A percentile compares a stretch with the other conserved stretches of the same genome.
Evolutionary conservation across 2,888 invertebrate species (phyloP).

Genomic region (Oxystoma pomonae): DNA sequence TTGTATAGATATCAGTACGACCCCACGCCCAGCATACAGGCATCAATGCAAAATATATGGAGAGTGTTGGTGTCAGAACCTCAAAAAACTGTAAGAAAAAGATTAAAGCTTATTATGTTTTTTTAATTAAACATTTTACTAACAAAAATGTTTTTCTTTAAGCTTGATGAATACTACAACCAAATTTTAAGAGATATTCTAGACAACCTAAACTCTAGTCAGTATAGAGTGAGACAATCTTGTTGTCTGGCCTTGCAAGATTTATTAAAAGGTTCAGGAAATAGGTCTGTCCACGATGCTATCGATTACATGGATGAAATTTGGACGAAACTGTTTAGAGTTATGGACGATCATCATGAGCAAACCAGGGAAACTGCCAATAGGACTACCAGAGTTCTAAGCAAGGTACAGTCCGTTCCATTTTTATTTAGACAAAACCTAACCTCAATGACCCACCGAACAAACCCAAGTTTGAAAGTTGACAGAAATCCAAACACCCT

Average conservation of each 20-base stretch:
- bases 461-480: too few species aligned
- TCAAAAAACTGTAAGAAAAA: slow-evolving; percentile 68
- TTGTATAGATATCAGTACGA: slow-evolving; percentile 90
- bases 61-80: slow-evolving; percentile 82
- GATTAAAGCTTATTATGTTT: not conserved
- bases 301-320: slow-evolving; percentile 54
- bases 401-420: slow-evolving; percentile 64
- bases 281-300: slow-evolving; percentile 45
- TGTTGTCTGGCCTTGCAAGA: slow-evolving; percentile 86
- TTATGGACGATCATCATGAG: slow-evolving; percentile 94
- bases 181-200: slow-evolving; percentile 78
- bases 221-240: slow-evolving; percentile 89
- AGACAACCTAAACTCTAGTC: slow-evolving; percentile 73
- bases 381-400: slow-evolving; percentile 64
- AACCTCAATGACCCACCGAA: too few species aligned
- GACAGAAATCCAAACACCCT: too few species aligned
- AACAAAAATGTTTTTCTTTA: too few species aligned
- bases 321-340: slow-evolving; percentile 81
- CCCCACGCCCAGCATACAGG: slow-evolving; percentile 87
- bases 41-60: slow-evolving; percentile 94
- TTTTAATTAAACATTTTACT: too few species aligned
- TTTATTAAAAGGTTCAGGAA: slow-evolving; percentile 62
- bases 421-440: too few species aligned
- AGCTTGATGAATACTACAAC: slow-evolving; percentile 78
- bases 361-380: slow-evolving; percentile 74